Percentiles rank a stretch among this genome's conserved stretches.
Evolutionary conservation across 2,113 vertebrate species (phyloP).

Genomic region (Anthoscopus minutus): DNA sequence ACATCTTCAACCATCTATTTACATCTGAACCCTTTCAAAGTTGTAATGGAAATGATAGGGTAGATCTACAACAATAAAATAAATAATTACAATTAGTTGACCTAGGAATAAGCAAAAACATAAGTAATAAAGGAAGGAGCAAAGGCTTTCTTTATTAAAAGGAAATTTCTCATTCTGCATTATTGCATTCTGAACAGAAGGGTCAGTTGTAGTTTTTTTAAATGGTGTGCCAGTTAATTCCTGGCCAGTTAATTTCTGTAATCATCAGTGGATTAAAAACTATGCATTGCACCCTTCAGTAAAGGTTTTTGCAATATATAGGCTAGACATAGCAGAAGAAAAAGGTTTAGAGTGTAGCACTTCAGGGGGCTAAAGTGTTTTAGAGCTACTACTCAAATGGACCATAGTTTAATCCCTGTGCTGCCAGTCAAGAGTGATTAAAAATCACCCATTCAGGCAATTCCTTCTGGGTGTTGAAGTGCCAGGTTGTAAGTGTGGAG

Average conservation of each 20-base stretch:
- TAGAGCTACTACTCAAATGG: slow-evolving; percentile 14
- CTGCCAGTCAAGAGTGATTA: slow-evolving; percentile 58
- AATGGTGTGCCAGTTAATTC: background rate
- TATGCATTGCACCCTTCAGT: background rate
- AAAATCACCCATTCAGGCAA: slow-evolving; percentile 62
- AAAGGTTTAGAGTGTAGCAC: slow-evolving; percentile 19
- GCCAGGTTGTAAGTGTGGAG: background rate
- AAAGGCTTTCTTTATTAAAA: background rate
- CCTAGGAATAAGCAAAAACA: background rate
- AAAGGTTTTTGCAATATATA: slow-evolving; percentile 14
- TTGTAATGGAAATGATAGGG: background rate
- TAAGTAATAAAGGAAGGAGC: background rate
- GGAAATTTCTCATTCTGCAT: background rate
- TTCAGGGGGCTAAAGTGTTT: slow-evolving; percentile 44
- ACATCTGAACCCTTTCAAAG: background rate
- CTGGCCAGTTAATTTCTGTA: slow-evolving; percentile 49
- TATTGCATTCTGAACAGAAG: background rate
- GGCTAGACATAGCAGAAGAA: background rate
- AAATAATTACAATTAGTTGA: background rate
- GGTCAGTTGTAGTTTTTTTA: background rate
- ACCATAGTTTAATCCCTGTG: slow-evolving; percentile 47
- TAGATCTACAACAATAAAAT: background rate
- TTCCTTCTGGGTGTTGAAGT: slow-evolving; percentile 23
- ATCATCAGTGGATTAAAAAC: slow-evolving; percentile 7
- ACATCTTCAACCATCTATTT: background rate